A percentile compares a stretch with the other conserved stretches of the same genome.
Conservation (phyloP, 2,888 invertebrate genomes). For the Anthoptus insignis region DNA sequence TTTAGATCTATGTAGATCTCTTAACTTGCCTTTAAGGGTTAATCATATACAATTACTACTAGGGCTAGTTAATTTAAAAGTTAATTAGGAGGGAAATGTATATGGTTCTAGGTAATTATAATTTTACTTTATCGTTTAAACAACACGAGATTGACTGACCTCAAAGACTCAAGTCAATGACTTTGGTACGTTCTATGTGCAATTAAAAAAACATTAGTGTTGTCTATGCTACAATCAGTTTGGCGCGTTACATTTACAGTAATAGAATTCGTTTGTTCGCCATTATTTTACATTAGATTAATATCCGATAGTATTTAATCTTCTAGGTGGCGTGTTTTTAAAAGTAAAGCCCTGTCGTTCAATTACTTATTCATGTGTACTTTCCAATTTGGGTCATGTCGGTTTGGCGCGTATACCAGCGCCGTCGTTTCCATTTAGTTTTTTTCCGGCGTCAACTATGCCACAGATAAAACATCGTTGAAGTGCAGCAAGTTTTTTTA, state of each 20-base stretch:
- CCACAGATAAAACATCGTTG: conserved; percentile 33
- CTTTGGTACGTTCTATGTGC: conserved; percentile 36
- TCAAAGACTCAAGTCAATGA: conserved; percentile 44
- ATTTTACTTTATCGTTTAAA: conserved; percentile 15
- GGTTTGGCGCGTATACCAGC: conserved; percentile 29
- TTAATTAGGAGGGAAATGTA: conserved; percentile 25
- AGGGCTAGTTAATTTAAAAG: conserved; percentile 9
- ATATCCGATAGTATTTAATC: conserved; percentile 10
- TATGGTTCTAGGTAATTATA: conserved; percentile 21
- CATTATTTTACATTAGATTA: conserved; percentile 6
- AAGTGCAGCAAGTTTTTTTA: conserved; percentile 28
- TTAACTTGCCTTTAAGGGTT: not conserved
- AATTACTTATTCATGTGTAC: conserved; percentile 34
- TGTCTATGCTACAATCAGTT: conserved; percentile 23
- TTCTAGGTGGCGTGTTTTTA: conserved; percentile 21
- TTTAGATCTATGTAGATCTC: not conserved
- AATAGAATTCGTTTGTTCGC: not conserved
- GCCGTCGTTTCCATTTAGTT: conserved; percentile 26
- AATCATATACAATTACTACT: conserved; percentile 2
- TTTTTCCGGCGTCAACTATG: conserved; percentile 33
- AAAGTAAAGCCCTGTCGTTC: conserved; percentile 22
- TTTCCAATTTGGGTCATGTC: conserved; percentile 39
- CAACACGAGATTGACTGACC: conserved; percentile 19
- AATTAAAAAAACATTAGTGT: conserved; percentile 50
- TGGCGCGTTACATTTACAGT: conserved; percentile 16